Evolutionary conservation across 2,797 vertebrate genomes (phyloP).

Genomic region (Pteropus rufus): DNA sequence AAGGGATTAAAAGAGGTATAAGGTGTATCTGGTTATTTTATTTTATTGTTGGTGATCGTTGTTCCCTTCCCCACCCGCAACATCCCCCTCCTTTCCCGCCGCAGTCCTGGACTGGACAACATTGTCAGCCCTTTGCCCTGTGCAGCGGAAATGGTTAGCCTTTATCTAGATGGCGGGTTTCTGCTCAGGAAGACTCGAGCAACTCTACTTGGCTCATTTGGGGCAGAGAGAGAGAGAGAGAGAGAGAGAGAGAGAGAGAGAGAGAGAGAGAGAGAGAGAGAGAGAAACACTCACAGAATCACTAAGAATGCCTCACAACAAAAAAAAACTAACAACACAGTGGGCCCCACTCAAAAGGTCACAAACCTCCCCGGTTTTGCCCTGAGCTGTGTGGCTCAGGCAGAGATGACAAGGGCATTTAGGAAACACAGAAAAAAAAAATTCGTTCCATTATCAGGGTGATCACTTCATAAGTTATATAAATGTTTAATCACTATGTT

Average conservation of each 20-base stretch:
- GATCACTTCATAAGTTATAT: neutral
- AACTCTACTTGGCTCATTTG: neutral
- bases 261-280: neutral
- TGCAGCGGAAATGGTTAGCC: constrained; percentile 1
- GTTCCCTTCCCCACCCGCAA: neutral
- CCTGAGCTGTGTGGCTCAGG: neutral
- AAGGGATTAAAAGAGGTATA: constrained; percentile 26
- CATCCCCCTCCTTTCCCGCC: neutral
- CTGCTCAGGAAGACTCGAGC: neutral
- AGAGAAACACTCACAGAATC: neutral
- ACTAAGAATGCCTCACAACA: neutral
- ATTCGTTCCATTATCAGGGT: neutral
- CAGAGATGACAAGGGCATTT: neutral
- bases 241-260: neutral
- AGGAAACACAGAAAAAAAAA: neutral
- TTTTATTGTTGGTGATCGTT: neutral
- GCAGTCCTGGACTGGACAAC: neutral
- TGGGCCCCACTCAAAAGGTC: neutral
- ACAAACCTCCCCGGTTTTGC: neutral
- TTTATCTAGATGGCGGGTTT: neutral
- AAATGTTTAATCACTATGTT: neutral
- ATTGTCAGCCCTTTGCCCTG: neutral
- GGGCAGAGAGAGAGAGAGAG: neutral
- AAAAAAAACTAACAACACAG: neutral
- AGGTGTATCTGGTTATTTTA: constrained; percentile 44